Evolutionary conservation across 2,113 vertebrate genomes (phyloP).

Genomic region (Eleginops maclovinus): DNA sequence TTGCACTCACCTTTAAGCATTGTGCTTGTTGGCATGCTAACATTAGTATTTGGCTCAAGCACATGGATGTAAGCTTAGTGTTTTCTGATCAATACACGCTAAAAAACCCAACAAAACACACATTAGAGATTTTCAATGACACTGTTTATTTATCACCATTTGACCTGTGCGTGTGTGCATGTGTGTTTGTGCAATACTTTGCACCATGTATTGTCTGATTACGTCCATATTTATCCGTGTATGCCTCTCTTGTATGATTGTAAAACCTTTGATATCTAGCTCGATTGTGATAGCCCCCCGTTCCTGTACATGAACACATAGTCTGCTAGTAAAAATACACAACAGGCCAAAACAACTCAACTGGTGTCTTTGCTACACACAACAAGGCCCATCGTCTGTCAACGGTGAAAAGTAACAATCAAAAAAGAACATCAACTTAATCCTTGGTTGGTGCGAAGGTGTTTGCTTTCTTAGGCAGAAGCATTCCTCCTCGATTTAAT

Average conservation of each 20-base stretch:
- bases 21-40: constrained; percentile 3
- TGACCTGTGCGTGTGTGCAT: constrained; percentile 65
- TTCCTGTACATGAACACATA: constrained; percentile 80
- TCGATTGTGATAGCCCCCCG: constrained; percentile 63
- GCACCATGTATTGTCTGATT: constrained; percentile 12
- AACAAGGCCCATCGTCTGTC: constrained; percentile 70
- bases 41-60: background rate
- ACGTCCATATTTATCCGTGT: constrained; percentile 41
- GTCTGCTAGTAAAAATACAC: constrained; percentile 77
- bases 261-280: constrained; percentile 73
- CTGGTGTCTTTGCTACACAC: constrained; percentile 75
- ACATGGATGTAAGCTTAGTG: background rate
- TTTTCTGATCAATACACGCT: constrained; percentile 11
- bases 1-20: background rate
- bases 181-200: constrained; percentile 22
- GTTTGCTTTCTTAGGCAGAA: constrained; percentile 38
- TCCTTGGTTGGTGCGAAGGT: constrained; percentile 54
- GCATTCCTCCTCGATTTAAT: constrained; percentile 43
- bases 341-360: constrained; percentile 70
- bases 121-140: constrained; percentile 69
- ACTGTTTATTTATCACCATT: constrained; percentile 82
- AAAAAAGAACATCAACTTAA: constrained; percentile 72
- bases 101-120: constrained; percentile 68
- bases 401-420: constrained; percentile 73
- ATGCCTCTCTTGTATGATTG: constrained; percentile 60